Evolutionary conservation across 1,140 invertebrate species (phyloP).

Genomic region (Idris sp.): DNA sequence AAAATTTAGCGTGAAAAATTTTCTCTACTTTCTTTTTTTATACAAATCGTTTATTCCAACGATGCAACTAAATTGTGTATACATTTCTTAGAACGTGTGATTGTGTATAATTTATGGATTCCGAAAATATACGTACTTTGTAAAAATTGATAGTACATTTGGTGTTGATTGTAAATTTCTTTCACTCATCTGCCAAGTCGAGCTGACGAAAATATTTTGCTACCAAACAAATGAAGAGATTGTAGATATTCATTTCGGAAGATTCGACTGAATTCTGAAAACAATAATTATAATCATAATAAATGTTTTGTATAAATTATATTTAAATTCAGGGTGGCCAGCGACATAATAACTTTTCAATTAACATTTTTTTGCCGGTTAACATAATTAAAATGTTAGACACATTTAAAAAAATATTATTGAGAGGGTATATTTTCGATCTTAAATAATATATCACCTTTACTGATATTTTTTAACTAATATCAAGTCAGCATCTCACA

Average conservation of each 20-base stretch:
- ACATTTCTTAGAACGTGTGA: slow-evolving; percentile 8
- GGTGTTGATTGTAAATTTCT: not conserved
- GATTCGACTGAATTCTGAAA: slow-evolving; percentile 76
- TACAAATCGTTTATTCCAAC: slow-evolving; percentile 36
- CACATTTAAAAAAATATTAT: too few relatives aligned
- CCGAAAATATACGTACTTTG: slow-evolving; percentile 38
- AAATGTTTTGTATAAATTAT: too few relatives aligned
- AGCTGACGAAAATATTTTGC: slow-evolving; percentile 81
- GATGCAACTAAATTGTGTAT: slow-evolving; percentile 8
- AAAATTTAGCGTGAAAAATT: slow-evolving; percentile 61
- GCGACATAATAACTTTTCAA: too few relatives aligned
- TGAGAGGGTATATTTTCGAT: too few relatives aligned
- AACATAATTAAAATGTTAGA: too few relatives aligned
- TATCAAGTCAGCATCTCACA: too few relatives aligned
- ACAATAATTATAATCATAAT: not conserved
- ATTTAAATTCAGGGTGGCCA: not conserved
- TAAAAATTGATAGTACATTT: slow-evolving; percentile 5
- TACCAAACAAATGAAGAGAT: slow-evolving; percentile 82
- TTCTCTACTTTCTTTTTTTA: slow-evolving; percentile 8
- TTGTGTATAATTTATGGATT: slow-evolving; percentile 12
- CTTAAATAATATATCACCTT: too few relatives aligned
- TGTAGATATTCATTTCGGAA: slow-evolving; percentile 76
- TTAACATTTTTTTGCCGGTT: too few relatives aligned
- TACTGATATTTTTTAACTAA: too few relatives aligned
- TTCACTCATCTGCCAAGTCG: slow-evolving; percentile 79